Evolutionary conservation across 2,113 vertebrate genomes (phyloP), one percentile per base, ranked within the genome.

Genomic region (Oreochromis aureus): DNA sequence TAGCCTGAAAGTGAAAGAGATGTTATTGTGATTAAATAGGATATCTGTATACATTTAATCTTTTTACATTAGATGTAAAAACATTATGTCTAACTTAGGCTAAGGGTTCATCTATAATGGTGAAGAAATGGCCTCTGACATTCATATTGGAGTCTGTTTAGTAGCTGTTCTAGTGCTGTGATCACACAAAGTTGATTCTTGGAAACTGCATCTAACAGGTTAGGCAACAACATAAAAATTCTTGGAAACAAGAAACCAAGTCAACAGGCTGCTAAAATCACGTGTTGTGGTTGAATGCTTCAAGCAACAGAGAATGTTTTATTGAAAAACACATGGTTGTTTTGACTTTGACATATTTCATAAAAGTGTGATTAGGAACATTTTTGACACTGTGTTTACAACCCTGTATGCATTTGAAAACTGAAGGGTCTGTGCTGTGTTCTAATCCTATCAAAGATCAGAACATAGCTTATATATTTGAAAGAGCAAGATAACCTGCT

Each of bases 1-100:
- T 90, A 97, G 92, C 83, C 97, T 98, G 93, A 55, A 94, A 92
- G 81, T 7, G 16, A 18, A 51, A 71, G 6, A 81, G 39, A 55
- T 22, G 54, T 22, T 11, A 22, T 3, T 55, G 10, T 22, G 10
- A 55, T 55, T 55, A 22, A 22, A 11, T 6, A 11, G 53, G 2
- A 5, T 22, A 54, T 10, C 19, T 54, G 19, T 54, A 10, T 4
- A 30, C 27, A 34, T 34, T 61, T 32, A 7, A 32, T 27, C 15
- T 19, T 54, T 32, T 32, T 16, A 22, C 9, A 10, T 10, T 18
- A 22, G 22, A 9, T 2, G 10, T 3, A 54, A 9, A 3, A 22
- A 54, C 22, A 19, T 5, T 22, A 54, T n/a, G 51, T 4, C 8
- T 22, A 54, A 10, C 7, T 18, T 10, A n/a, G 8, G 18, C 9